Evolutionary conservation across 2,888 invertebrate genomes (phyloP), one percentile per base, ranked within the genome.

Genomic region (Agrotis segetum): DNA sequence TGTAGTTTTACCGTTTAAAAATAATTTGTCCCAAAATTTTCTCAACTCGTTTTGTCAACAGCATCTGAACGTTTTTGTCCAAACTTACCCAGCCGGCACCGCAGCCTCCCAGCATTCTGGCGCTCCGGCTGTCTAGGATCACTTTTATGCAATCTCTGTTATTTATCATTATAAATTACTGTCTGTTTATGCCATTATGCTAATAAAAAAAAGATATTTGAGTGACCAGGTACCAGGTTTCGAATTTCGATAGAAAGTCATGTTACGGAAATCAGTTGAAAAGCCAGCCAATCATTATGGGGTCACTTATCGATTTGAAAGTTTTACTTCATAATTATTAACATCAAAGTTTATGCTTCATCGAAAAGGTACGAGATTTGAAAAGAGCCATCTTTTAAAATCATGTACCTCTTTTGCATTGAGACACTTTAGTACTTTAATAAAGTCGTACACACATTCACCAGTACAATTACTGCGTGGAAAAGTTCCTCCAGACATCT

Each of bases 111-210:
- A 1, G 29, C 29, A 5, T 13, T 34, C 40, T 34, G 34, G 14
- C 29, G 24, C 24, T 11, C 19, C 7, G 62, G 64, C 34, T 56
- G 71, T 69, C 65, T 58, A 34, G 64, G 70, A 52, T 60, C 61
- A 40, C 59, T 67, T 74, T 82, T 82, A 80, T 81, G 79, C 76
- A 75, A 69, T 46, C 60, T 46, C 53, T 70, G 58, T 71, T 73
- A 84, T 83, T 76, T 71, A 63, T 77, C 74, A 84, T 34, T 7
- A 7, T 40, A 40, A 5, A 29, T 29, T 40, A 40, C 9, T 11
- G 34, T 34, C 34, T 34, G 34, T 75, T 84, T 83, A 76, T 73
- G 74, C 59, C 59, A 65, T 74, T 73, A 81, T 83, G 67, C 59
- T 82, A 76, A 72, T 69, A 75, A 62, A 56, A 29, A 61, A 50